Conservation (phyloP, 1,140 invertebrate genomes). For the Laupala kohalensis region DNA sequence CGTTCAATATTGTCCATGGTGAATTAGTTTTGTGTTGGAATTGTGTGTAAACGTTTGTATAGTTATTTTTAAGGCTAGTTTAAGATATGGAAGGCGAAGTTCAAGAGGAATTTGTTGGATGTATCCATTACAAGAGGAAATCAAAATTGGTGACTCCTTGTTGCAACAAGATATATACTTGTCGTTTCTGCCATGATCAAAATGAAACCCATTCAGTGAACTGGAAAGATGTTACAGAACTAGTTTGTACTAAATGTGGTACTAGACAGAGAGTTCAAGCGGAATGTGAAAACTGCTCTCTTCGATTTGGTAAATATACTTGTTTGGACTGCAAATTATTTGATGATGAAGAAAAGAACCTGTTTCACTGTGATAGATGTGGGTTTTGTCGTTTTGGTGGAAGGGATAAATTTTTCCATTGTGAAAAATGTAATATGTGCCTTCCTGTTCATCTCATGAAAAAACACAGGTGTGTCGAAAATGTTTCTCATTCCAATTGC, state of each 20-base stretch:
- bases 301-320: conserved; percentile 71
- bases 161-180: conserved; percentile 75
- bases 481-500: conserved; percentile 71
- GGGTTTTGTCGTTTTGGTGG: conserved; percentile 79
- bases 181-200: conserved; percentile 79
- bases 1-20: background rate
- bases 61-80: background rate
- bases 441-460: conserved; percentile 61
- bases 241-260: conserved; percentile 68
- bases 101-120: conserved; percentile 34
- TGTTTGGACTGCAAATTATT: conserved; percentile 78
- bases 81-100: background rate
- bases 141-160: conserved; percentile 76
- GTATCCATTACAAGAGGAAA: conserved; percentile 63
- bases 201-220: conserved; percentile 69
- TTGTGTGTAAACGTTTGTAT: background rate
- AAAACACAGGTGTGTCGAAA: conserved; percentile 77
- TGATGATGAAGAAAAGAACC: conserved; percentile 74
- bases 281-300: conserved; percentile 57
- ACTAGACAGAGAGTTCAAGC: conserved; percentile 66
- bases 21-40: background rate
- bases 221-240: conserved; percentile 62
- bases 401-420: conserved; percentile 74
- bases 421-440: conserved; percentile 76
- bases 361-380: conserved; percentile 80